Percentiles rank a stretch among this genome's conserved stretches.
Evolutionary conservation across 2,888 invertebrate genomes (phyloP).

Genomic region (Rutpela maculata): DNA sequence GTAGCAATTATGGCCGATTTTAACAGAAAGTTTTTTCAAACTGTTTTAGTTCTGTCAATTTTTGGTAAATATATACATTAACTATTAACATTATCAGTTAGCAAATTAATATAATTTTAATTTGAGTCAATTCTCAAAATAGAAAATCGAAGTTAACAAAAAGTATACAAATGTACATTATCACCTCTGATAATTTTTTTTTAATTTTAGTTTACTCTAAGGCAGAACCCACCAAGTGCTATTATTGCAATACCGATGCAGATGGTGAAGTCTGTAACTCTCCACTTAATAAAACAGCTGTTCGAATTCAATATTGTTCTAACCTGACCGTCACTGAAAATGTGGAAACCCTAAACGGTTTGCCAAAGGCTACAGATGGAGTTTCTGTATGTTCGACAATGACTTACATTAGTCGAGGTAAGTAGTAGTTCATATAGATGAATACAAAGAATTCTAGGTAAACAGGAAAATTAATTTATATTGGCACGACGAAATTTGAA

Average conservation of each 20-base stretch:
- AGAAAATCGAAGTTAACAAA: too few relatives aligned
- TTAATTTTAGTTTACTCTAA: not conserved
- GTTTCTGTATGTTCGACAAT: not conserved
- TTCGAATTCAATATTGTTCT: slow-evolving; percentile 3
- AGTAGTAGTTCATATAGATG: not conserved
- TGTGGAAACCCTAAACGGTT: not conserved
- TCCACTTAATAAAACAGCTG: not conserved
- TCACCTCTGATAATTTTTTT: too few relatives aligned
- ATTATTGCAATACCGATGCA: slow-evolving; percentile 8
- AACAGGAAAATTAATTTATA: too few relatives aligned
- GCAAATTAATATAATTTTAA: too few relatives aligned
- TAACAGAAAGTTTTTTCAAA: not conserved
- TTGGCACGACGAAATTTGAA: too few relatives aligned
- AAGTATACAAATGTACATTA: too few relatives aligned
- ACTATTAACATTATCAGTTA: too few relatives aligned
- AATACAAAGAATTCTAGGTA: too few relatives aligned
- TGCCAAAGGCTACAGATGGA: not conserved
- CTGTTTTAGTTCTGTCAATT: not conserved
- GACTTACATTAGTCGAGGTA: not conserved
- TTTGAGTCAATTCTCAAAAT: too few relatives aligned
- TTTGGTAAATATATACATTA: not conserved
- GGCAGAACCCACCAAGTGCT: not conserved
- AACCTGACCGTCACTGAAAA: not conserved
- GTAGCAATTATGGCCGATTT: not conserved
- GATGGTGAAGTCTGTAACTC: slow-evolving; percentile 8